Evolutionary conservation across 1,140 invertebrate genomes (phyloP), one percentile per base, ranked within the genome.

Genomic region (Holcopasites calliopsidis): DNA sequence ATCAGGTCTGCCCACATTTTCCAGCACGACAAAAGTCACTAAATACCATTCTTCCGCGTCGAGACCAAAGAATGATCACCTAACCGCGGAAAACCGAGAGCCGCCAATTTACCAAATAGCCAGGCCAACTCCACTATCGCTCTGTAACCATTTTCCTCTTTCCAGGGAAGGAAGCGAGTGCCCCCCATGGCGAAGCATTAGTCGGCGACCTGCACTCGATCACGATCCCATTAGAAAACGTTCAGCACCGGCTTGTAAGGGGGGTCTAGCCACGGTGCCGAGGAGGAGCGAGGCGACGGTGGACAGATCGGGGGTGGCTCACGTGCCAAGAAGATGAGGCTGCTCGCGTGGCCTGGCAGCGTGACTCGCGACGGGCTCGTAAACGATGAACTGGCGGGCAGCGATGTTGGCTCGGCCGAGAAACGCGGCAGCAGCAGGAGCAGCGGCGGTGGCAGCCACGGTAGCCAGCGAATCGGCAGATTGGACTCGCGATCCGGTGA

Each of bases 401-500:
- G 88, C 85, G 72, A 90, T 90, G 89, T 88, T 89, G 82, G 85
- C 84, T 85, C 84, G 50, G 78, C 75, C 70, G 79, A 79, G 75
- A 69, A 69, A 68, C 72, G 61, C 65, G 60, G 69, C 72, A 77
- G 78, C 70, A 74, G 80, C 64, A 60, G 65, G 54, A 61, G 64
- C 68, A 52, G 57, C 23, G 66, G 64, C 28, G 54, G n/a, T 33
- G 49, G 26, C 55, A 35, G 33, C 47, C 50, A 50, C 47, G 60
- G 28, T 11, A 49, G 38, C 80, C 64, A 71, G 68, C 73, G 70
- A 71, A 65, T 80, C 75, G 49, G 74, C 61, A 50, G 33, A 54
- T 71, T 26, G 23, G 62, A 69, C 62, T 55, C 75, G 38, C 50
- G 66, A 50, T 33, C 21, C n/a, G 54, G 62, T 57, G 65, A 66